These are phyloP conservation scores for Desmodus rotundus DNA, from an alignment of 2,113 vertebrate species.

Conservation along the genomic window DNA sequence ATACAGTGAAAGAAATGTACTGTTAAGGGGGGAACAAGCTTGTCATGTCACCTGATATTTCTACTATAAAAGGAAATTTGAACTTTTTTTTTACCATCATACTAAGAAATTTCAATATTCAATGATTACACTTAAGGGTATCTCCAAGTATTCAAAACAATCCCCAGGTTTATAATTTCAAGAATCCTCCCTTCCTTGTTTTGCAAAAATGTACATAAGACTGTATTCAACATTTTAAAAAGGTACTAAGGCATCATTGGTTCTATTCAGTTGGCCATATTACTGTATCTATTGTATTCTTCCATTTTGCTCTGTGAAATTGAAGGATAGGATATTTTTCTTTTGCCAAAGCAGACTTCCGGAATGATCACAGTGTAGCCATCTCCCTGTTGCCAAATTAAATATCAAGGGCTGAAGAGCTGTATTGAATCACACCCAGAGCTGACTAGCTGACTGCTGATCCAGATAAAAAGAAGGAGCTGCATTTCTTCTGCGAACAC, in stretches of 20 bases:
- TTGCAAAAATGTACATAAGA: constrained; percentile 17
- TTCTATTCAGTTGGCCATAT: neutral
- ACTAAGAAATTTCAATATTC: neutral
- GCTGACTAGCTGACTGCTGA: neutral
- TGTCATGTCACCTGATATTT: neutral
- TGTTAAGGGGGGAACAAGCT: neutral
- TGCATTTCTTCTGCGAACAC: neutral
- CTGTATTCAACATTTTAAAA: neutral
- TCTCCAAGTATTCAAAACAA: constrained; percentile 27
- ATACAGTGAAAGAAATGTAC: neutral
- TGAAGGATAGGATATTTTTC: constrained; percentile 28
- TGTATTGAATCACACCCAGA: fast-evolving
- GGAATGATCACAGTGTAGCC: neutral
- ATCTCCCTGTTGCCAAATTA: neutral
- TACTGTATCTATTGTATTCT: constrained; percentile 7
- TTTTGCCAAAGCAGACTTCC: constrained; percentile 23
- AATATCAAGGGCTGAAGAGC: neutral
- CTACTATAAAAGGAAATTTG: constrained; percentile 5
- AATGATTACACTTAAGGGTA: neutral
- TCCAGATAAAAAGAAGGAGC: neutral
- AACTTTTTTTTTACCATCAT: constrained; percentile 28
- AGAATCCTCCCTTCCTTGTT: neutral
- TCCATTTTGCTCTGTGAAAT: neutral
- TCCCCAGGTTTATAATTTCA: neutral
- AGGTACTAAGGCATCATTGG: neutral